phyloP scores from a whole-genome alignment of 2,888 invertebrate species.

The Syrphus vitripennis region DNA sequence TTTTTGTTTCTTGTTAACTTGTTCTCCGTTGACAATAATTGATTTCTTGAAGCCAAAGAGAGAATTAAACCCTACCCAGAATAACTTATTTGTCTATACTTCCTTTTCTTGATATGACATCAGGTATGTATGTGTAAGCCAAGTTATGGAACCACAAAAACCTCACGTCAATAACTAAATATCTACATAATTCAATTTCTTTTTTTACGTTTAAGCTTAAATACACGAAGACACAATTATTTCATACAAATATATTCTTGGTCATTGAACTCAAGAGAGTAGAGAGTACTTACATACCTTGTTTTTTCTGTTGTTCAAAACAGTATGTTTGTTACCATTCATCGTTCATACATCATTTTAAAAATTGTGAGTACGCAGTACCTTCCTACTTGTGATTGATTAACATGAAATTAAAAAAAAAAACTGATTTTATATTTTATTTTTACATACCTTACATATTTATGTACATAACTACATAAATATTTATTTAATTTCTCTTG shows the following conservation, averaged over 20 bases:
- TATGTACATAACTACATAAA: background rate
- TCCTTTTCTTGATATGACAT: background rate
- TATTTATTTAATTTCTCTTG: background rate
- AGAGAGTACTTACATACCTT: no score
- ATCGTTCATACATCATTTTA: no score
- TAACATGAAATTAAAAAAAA: conserved; percentile 44
- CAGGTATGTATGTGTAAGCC: background rate
- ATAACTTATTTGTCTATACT: background rate
- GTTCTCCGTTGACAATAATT: background rate
- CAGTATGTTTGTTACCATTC: no score
- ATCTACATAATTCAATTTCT: background rate
- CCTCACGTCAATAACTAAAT: background rate
- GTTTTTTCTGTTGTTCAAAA: background rate
- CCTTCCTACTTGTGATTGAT: background rate
- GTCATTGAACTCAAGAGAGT: conserved; percentile 40
- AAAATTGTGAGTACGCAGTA: background rate
- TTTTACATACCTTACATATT: background rate
- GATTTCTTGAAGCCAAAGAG: background rate
- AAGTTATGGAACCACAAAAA: background rate
- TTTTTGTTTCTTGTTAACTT: background rate
- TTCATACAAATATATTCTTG: background rate
- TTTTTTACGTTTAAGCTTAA: background rate
- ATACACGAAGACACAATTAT: background rate
- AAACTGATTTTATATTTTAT: conserved; percentile 32
- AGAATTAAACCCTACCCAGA: background rate